Conservation (phyloP, 2,113 vertebrate genomes). For the Antechinus flavipes region DNA sequence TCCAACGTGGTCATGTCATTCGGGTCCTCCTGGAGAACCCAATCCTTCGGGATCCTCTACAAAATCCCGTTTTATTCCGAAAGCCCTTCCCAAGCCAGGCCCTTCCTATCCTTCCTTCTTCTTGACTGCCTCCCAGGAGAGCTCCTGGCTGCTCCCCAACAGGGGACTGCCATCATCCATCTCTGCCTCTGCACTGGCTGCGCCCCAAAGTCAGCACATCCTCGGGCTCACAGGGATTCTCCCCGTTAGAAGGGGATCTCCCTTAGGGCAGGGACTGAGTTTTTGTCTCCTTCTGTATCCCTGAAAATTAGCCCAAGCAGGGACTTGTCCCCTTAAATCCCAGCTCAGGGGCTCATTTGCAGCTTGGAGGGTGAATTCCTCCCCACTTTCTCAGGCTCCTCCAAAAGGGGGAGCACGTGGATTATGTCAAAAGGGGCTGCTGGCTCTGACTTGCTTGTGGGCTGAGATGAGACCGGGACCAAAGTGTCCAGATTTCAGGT, state of each 20-base stretch:
- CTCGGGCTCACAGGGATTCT: too few species aligned
- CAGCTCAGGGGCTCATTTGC: background rate
- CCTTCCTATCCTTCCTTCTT: background rate
- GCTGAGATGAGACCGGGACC: background rate
- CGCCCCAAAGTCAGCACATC: too few species aligned
- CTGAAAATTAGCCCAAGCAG: background rate
- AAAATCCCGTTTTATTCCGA: background rate
- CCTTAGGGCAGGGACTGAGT: background rate
- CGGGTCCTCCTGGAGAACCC: too few species aligned
- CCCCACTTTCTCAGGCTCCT: background rate
- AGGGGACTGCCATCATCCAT: too few species aligned
- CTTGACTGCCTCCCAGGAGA: too few species aligned
- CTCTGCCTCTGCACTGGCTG: too few species aligned
- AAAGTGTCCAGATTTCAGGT: background rate
- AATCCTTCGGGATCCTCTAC: too few species aligned
- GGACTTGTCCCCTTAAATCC: too few species aligned
- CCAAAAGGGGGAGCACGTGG: background rate
- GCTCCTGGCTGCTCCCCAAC: background rate
- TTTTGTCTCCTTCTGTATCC: background rate
- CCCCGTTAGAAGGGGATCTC: background rate
- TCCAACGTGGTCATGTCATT: too few species aligned
- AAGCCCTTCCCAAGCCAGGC: background rate
- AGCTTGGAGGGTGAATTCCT: background rate
- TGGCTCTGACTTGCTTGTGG: background rate
- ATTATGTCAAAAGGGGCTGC: too few species aligned